Percentiles rank a stretch among this genome's conserved stretches.
Evolutionary conservation across 2,888 invertebrate species (phyloP).

Genomic region (Mesochorus sp.): DNA sequence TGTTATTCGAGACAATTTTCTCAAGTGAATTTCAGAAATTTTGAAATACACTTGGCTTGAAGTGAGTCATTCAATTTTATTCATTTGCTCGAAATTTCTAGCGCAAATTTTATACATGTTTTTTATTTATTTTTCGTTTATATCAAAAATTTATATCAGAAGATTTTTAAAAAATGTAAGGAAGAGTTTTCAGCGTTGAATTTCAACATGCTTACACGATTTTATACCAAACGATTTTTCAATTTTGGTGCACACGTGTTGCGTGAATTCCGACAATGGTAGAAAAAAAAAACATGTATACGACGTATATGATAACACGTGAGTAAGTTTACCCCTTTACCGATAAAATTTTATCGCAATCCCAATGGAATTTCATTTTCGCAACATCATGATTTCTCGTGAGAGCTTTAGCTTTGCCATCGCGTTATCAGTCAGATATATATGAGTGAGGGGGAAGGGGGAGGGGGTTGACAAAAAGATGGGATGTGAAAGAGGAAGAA

Average conservation of each 20-base stretch:
- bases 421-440: background rate
- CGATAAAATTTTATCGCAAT: conserved; percentile 37
- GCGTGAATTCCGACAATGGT: no score
- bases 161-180: no score
- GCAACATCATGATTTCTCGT: conserved; percentile 30
- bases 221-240: no score
- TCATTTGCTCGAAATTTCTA: background rate
- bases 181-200: no score
- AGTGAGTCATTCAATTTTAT: conserved; percentile 8
- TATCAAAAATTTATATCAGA: no score
- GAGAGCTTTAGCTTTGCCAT: background rate
- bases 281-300: no score
- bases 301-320: background rate
- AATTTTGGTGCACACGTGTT: no score
- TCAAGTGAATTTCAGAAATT: background rate
- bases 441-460: background rate
- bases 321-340: background rate
- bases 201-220: no score
- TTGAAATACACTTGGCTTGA: background rate
- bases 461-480: background rate
- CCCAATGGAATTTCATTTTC: conserved; percentile 47
- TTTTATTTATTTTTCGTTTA: no score
- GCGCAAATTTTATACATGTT: no score
- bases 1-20: conserved; percentile 17
- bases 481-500: background rate